Conservation (phyloP, 2,113 vertebrate genomes). For the Chauna torquata region DNA sequence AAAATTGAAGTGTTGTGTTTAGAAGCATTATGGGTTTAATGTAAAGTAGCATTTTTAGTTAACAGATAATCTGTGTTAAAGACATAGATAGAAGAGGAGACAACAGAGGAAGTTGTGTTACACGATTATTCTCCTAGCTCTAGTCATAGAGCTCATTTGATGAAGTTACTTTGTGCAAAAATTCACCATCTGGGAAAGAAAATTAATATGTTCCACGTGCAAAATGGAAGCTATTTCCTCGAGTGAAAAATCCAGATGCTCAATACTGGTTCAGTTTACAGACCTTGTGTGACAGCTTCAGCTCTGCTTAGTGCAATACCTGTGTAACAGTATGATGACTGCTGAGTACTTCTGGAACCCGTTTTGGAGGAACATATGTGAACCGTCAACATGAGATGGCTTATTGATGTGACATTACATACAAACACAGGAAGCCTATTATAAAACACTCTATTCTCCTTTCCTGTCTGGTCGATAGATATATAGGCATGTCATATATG, state of each 20-base stretch:
- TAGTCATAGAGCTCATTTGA: neutral
- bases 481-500: neutral
- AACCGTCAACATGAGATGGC: neutral
- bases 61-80: neutral
- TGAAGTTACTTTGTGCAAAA: neutral
- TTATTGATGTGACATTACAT: slow-evolving; percentile 13
- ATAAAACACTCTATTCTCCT: slow-evolving; percentile 37
- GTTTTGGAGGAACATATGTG: neutral
- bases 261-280: neutral
- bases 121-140: neutral
- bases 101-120: neutral
- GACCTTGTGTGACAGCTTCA: neutral
- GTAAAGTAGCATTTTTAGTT: neutral
- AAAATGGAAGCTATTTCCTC: neutral
- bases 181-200: neutral
- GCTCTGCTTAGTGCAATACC: neutral
- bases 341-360: neutral
- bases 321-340: neutral
- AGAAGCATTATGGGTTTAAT: neutral
- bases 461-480: slow-evolving; percentile 8
- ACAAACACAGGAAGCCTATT: slow-evolving; percentile 56
- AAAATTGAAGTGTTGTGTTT: neutral
- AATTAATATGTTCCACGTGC: neutral
- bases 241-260: neutral
- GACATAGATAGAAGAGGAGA: neutral